These are phyloP conservation scores for Acronicta alni DNA, from an alignment of 2,888 invertebrate species.

Conservation along the genomic window DNA sequence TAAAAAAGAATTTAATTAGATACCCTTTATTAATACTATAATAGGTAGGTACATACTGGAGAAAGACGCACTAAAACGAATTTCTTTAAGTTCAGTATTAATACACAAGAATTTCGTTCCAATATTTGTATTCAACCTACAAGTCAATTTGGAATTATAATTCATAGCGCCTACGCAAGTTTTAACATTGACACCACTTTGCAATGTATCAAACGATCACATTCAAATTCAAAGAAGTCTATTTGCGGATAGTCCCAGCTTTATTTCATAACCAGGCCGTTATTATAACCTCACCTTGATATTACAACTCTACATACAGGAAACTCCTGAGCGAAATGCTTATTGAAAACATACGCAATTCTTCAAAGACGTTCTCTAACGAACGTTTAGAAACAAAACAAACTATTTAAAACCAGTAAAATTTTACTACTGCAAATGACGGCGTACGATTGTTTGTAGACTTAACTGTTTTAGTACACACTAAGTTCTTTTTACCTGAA, in stretches of 20 bases:
- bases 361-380: slow-evolving; percentile 30
- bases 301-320: slow-evolving; percentile 18
- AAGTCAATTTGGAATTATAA: too few relatives aligned
- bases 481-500: slow-evolving; percentile 18
- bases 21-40: too few relatives aligned
- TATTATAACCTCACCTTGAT: slow-evolving; percentile 48
- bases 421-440: slow-evolving; percentile 28
- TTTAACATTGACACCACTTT: slow-evolving; percentile 18
- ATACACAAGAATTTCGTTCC: too few relatives aligned
- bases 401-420: slow-evolving; percentile 25
- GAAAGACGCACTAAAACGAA: too few relatives aligned
- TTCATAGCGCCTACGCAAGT: too few relatives aligned
- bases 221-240: slow-evolving; percentile 19
- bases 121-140: too few relatives aligned
- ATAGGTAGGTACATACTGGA: too few relatives aligned
- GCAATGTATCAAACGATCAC: slow-evolving; percentile 20
- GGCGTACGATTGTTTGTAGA: slow-evolving; percentile 18
- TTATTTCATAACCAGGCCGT: slow-evolving; percentile 37
- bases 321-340: slow-evolving; percentile 38
- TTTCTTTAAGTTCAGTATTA: too few relatives aligned
- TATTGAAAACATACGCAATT: slow-evolving; percentile 39
- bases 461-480: slow-evolving; percentile 32
- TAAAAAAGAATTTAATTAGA: too few relatives aligned
- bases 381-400: slow-evolving; percentile 42
- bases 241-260: slow-evolving; percentile 36